phyloP scores from a whole-genome alignment of 2,113 vertebrate species.

The Mustela nigripes region DNA sequence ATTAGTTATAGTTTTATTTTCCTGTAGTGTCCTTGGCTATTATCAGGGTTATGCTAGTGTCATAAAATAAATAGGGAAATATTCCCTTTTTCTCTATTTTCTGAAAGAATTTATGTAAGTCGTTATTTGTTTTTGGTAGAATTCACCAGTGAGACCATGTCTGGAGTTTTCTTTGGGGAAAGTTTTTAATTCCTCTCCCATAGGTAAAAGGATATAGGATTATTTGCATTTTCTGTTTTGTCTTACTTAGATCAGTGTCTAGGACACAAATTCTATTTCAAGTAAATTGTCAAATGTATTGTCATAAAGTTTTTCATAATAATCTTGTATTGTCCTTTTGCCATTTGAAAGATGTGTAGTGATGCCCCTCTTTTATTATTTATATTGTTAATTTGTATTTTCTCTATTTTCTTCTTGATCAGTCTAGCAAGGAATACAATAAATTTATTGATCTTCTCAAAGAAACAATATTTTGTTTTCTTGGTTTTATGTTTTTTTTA shows the following conservation, averaged over 20 bases:
- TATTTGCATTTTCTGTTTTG: constrained; percentile 30
- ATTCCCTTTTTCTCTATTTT: neutral
- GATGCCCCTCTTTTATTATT: neutral
- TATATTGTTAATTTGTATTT: constrained; percentile 36
- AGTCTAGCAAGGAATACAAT: neutral
- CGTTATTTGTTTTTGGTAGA: neutral
- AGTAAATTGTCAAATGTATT: constrained; percentile 10
- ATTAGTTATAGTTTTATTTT: neutral
- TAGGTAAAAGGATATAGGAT: neutral
- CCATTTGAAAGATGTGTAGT: neutral
- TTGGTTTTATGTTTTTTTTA: neutral
- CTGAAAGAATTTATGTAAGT: neutral
- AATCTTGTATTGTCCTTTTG: neutral
- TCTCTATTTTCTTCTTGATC: neutral
- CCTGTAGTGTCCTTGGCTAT: neutral
- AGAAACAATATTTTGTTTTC: neutral
- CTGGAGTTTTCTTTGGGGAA: neutral
- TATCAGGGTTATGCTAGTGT: neutral
- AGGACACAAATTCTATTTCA: neutral
- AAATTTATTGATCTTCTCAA: neutral
- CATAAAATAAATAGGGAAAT: constrained; percentile 10
- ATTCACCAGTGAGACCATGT: neutral
- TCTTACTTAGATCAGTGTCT: neutral
- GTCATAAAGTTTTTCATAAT: neutral
- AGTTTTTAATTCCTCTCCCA: neutral